Conservation (phyloP, 2,797 vertebrate genomes). For the Rhinogobio ventralis region DNA sequence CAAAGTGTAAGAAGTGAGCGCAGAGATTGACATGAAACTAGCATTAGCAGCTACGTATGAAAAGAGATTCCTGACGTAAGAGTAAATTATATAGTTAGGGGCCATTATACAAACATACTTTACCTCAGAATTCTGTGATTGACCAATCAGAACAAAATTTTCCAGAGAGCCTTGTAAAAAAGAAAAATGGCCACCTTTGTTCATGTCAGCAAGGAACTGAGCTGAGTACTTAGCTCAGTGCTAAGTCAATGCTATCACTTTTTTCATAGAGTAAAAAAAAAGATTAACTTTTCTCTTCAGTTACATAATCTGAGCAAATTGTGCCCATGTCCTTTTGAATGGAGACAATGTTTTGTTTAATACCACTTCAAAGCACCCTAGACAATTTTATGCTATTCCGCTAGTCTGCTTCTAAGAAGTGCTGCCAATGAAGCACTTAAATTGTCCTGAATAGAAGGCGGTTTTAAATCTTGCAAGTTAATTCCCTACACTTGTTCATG, state of each 20-base stretch:
- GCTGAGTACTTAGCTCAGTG: neutral
- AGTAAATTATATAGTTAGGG: neutral
- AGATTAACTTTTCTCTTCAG: constrained; percentile 15
- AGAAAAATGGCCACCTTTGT: neutral
- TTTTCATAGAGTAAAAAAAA: neutral
- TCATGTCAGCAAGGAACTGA: neutral
- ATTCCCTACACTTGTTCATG: neutral
- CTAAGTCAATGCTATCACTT: neutral
- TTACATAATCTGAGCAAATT: constrained; percentile 16
- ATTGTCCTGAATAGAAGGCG: neutral
- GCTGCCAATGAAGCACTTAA: neutral
- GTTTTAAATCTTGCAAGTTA: neutral
- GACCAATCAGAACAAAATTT: neutral
- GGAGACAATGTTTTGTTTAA: neutral
- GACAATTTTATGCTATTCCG: neutral
- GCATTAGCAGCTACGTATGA: neutral
- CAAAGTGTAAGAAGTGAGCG: neutral
- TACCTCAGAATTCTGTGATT: neutral
- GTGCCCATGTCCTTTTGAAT: neutral
- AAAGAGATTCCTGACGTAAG: neutral
- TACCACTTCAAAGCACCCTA: neutral
- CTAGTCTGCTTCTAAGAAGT: neutral
- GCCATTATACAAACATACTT: neutral
- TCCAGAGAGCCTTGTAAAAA: neutral
- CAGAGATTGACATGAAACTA: neutral